phyloP scores from a whole-genome alignment of 2,888 invertebrate genomes.

The Maniola hyperantus region DNA sequence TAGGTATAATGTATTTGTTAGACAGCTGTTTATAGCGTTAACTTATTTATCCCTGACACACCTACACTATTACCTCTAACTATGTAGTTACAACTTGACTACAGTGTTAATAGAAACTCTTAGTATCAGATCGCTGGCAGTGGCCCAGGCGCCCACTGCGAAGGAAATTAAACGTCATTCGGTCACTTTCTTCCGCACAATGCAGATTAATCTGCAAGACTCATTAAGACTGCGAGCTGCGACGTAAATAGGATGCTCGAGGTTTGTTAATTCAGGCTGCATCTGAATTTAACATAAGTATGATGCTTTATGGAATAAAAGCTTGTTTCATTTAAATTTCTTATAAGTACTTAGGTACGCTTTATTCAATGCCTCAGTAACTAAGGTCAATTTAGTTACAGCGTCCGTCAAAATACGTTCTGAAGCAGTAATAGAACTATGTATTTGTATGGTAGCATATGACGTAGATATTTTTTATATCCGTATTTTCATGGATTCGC shows the following conservation, averaged over 20 bases:
- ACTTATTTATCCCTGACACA: neutral
- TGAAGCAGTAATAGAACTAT: too few species aligned
- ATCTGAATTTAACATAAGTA: conserved; percentile 12
- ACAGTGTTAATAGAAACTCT: conserved; percentile 42
- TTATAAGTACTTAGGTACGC: too few species aligned
- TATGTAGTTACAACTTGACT: neutral
- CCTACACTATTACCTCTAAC: neutral
- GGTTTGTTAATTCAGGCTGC: conserved; percentile 14
- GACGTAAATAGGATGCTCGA: conserved; percentile 40
- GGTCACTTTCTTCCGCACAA: conserved; percentile 71
- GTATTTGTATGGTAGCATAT: too few species aligned
- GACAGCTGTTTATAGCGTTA: neutral
- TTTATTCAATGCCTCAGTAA: too few species aligned
- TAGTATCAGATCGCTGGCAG: conserved; percentile 52
- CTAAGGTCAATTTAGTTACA: too few species aligned
- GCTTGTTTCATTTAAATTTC: neutral
- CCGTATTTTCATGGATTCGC: too few species aligned
- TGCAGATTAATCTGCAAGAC: conserved; percentile 53
- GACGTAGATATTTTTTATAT: too few species aligned
- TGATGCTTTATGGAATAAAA: neutral
- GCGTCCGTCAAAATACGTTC: too few species aligned
- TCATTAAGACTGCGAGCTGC: conserved; percentile 42
- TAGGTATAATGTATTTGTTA: too few species aligned
- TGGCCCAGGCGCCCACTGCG: conserved; percentile 51
- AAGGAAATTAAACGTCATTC: conserved; percentile 81